A percentile compares a stretch with the other conserved stretches of the same genome.
These are phyloP conservation scores for Parasteatoda lunata DNA, from an alignment of 2,888 invertebrate genomes.

Conservation along the genomic window DNA sequence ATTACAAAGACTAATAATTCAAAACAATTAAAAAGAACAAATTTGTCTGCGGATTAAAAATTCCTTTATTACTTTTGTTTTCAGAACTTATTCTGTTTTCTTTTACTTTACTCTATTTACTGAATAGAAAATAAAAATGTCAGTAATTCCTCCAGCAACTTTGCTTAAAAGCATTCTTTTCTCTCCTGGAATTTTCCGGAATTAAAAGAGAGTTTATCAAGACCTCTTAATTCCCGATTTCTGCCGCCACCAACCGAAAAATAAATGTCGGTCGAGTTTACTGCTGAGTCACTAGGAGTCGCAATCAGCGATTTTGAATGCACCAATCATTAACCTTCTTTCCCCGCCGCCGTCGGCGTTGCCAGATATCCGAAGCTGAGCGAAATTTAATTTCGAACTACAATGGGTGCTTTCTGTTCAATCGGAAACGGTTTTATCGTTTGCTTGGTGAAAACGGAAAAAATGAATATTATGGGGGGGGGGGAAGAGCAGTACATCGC, in stretches of 20 bases:
- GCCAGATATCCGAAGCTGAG: constrained; percentile 18
- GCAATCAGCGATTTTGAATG: constrained; percentile 37
- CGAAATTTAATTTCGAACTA: constrained; percentile 45
- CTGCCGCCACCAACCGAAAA: neutral
- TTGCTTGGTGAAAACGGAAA: constrained; percentile 18
- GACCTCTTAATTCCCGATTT: constrained; percentile 14
- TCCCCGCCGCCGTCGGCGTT: constrained; percentile 14
- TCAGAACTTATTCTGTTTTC: no score
- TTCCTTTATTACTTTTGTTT: no score
- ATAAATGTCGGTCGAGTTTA: constrained; percentile 7
- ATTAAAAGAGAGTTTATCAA: constrained; percentile 7
- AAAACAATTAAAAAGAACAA: no score
- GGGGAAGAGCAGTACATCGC: neutral
- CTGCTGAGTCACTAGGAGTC: constrained; percentile 8
- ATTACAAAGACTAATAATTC: no score
- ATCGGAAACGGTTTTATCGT: constrained; percentile 21
- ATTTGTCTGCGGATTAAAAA: no score
- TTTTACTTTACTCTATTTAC: no score
- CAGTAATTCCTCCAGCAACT: no score
- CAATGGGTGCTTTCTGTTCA: constrained; percentile 14
- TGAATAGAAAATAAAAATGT: no score
- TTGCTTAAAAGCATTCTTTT: neutral
- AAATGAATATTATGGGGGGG: neutral
- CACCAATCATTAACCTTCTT: constrained; percentile 39
- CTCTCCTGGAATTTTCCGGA: neutral